phyloP scores from a whole-genome alignment of 2,888 invertebrate species.

The Diarsia brunnea region DNA sequence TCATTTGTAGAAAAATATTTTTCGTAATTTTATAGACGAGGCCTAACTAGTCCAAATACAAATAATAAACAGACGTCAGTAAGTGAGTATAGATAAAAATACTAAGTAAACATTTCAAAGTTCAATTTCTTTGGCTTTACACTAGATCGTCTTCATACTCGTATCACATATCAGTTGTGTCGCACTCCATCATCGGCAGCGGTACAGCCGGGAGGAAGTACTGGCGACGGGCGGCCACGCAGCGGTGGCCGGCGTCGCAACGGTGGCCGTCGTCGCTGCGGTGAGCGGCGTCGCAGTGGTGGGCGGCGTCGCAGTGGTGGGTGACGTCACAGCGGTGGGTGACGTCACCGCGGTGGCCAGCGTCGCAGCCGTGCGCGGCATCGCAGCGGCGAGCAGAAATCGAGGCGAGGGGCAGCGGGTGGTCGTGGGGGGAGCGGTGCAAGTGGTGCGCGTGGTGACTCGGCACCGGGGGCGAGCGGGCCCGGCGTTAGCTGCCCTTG shows the following conservation, averaged over 20 bases:
- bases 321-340: neutral
- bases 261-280: conserved; percentile 71
- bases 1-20: conserved; percentile 79
- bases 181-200: conserved; percentile 69
- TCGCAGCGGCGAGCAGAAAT: conserved; percentile 20
- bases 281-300: neutral
- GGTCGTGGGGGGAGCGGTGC: conserved; percentile 66
- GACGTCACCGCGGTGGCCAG: conserved; percentile 66
- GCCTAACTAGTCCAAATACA: conserved; percentile 64
- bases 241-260: conserved; percentile 16
- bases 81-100: conserved; percentile 33
- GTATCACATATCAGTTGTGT: conserved; percentile 85
- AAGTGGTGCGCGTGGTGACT: conserved; percentile 56
- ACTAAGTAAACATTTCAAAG: conserved; percentile 49
- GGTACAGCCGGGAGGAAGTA: conserved; percentile 69
- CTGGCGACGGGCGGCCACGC: conserved; percentile 71
- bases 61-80: conserved; percentile 54
- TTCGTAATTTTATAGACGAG: conserved; percentile 56
- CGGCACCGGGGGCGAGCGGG: conserved; percentile 68
- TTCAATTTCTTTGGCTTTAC: conserved; percentile 76
- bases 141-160: conserved; percentile 86
- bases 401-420: conserved; percentile 63
- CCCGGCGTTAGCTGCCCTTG: conserved; percentile 85
- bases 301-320: conserved; percentile 61
- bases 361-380: conserved; percentile 58